These are phyloP conservation scores for Actinia tenebrosa DNA, from an alignment of 64 coral and sea anemone genomes.

Conservation along the genomic window DNA sequence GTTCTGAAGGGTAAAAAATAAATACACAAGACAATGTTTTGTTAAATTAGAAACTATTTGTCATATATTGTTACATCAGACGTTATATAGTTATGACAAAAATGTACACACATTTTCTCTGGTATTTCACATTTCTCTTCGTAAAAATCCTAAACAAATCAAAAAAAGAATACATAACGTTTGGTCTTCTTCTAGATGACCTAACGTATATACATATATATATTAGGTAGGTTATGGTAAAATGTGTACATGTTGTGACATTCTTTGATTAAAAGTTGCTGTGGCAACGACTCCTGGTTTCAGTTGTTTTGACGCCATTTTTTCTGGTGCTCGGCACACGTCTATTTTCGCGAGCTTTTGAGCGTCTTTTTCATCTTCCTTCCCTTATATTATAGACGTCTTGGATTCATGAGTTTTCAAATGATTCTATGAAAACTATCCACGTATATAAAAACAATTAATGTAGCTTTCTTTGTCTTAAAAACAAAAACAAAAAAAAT, in stretches of 20 bases:
- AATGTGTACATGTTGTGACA: not conserved
- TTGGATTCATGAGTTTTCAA: not conserved
- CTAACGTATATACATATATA: not conserved
- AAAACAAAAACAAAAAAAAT: not conserved
- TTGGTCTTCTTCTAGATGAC: not conserved
- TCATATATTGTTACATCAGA: constrained; percentile 1
- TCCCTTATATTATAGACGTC: not conserved
- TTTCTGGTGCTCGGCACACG: not conserved
- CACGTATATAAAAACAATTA: not conserved
- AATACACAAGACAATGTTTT: not conserved
- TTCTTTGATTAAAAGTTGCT: not conserved
- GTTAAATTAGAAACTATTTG: constrained; percentile 12
- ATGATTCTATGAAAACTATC: not conserved
- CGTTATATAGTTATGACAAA: not conserved
- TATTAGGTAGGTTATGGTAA: not conserved
- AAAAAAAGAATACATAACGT: not conserved
- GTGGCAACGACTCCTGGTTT: not conserved
- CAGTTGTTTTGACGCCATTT: not conserved
- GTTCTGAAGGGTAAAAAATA: not conserved
- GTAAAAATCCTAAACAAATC: not conserved
- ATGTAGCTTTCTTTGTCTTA: not conserved
- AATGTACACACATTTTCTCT: not conserved
- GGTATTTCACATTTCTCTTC: not conserved
- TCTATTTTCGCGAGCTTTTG: not conserved
- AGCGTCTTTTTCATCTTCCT: not conserved